phyloP scores from a whole-genome alignment of 1,140 invertebrate genomes.

The Drosophila pruinosa region DNA sequence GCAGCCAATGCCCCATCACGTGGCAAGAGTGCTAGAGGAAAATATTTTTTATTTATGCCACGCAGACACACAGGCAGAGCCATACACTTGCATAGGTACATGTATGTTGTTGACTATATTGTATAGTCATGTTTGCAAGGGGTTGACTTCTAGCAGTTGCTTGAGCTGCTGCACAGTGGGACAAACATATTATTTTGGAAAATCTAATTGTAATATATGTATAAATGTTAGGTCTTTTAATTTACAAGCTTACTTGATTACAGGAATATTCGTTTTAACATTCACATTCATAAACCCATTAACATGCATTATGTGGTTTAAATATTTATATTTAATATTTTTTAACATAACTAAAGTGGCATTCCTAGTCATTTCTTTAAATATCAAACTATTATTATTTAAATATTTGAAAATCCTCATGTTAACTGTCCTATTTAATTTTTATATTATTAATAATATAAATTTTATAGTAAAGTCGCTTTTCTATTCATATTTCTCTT shows the following conservation, averaged over 20 bases:
- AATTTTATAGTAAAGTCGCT: no score
- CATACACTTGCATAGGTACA: constrained; percentile 22
- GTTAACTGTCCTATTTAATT: no score
- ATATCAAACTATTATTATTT: no score
- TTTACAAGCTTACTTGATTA: no score
- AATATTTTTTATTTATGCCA: constrained; percentile 54
- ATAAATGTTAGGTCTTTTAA: not conserved
- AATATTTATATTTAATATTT: no score
- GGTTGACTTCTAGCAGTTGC: constrained; percentile 9
- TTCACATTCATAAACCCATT: no score
- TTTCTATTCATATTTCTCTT: not conserved
- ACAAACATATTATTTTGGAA: not conserved
- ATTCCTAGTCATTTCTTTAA: no score
- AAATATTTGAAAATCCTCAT: no score
- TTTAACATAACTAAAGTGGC: no score
- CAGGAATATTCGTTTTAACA: no score
- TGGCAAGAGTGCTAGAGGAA: constrained; percentile 68
- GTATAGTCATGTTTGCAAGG: constrained; percentile 43
- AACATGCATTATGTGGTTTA: no score
- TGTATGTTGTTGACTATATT: constrained; percentile 32
- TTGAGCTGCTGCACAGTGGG: constrained; percentile 12
- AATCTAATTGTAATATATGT: not conserved
- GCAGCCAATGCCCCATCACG: constrained; percentile 63
- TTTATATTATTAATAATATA: not conserved
- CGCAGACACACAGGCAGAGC: constrained; percentile 34